A percentile compares a stretch with the other conserved stretches of the same genome.
These are phyloP conservation scores for Meteorus sp. DNA, from an alignment of 1,140 invertebrate species.

Conservation along the genomic window DNA sequence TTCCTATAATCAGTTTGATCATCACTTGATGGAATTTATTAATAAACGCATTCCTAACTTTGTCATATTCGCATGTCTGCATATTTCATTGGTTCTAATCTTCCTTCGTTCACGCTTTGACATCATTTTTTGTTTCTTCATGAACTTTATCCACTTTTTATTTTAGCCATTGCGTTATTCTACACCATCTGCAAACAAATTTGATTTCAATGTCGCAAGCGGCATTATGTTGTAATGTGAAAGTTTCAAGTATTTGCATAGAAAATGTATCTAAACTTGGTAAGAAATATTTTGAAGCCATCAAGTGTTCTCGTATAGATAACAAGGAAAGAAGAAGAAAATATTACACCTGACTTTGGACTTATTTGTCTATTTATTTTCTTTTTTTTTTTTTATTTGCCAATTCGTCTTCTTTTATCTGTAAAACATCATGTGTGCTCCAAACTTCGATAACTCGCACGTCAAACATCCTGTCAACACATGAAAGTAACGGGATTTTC, in stretches of 20 bases:
- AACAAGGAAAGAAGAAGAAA: background rate
- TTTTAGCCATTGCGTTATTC: no score
- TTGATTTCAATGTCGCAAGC: no score
- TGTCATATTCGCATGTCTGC: background rate
- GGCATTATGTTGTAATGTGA: no score
- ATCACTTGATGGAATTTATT: conserved; percentile 13
- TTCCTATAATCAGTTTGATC: background rate
- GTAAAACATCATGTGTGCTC: conserved; percentile 6
- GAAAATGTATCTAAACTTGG: no score
- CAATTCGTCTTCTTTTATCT: no score
- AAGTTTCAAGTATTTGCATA: no score
- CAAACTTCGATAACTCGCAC: conserved; percentile 30
- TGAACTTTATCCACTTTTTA: background rate
- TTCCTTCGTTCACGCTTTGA: background rate
- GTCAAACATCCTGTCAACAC: conserved; percentile 27
- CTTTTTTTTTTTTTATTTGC: no score
- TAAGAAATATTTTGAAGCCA: background rate
- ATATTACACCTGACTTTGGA: conserved; percentile 3
- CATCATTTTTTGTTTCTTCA: background rate
- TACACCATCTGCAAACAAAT: no score
- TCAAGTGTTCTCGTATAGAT: background rate
- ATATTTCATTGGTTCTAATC: background rate
- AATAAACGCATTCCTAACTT: conserved; percentile 8
- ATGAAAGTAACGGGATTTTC: conserved; percentile 8
- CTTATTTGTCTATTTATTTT: no score